Conservation (phyloP, 2,797 vertebrate species). For the Molossus molossus region DNA sequence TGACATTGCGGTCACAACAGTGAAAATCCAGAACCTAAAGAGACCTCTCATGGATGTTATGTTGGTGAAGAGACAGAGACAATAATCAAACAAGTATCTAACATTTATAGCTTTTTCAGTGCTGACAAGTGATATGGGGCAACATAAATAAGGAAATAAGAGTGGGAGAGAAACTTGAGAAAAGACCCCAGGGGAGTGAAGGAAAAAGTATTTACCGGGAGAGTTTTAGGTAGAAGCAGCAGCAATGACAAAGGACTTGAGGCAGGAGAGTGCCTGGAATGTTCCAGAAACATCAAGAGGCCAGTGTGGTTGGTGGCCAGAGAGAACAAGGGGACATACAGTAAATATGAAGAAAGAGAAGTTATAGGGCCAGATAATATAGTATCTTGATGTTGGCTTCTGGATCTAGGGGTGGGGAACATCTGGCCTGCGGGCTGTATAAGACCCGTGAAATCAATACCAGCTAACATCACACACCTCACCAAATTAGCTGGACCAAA, state of each 20-base stretch:
- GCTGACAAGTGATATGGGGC: not conserved
- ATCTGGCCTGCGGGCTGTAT: too few species aligned
- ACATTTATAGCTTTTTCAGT: not conserved
- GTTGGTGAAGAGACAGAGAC: not conserved
- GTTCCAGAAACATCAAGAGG: not conserved
- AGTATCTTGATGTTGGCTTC: not conserved
- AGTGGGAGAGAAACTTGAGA: not conserved
- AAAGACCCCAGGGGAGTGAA: not conserved
- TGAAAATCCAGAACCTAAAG: not conserved
- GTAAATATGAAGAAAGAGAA: not conserved
- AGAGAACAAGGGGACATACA: not conserved
- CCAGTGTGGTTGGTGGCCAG: not conserved
- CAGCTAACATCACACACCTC: too few species aligned
- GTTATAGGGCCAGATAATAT: not conserved
- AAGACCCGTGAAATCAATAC: too few species aligned
- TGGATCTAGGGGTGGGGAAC: not conserved
- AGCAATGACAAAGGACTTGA: slow-evolving; percentile 6
- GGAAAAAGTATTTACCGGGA: not conserved
- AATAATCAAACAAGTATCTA: not conserved
- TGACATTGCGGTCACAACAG: not conserved
- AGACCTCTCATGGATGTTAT: not conserved
- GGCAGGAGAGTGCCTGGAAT: not conserved
- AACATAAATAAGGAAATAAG: not conserved
- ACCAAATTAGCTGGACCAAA: too few species aligned
- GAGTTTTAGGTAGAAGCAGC: not conserved